These are phyloP conservation scores for Sphaerodactylus townsendi DNA, from an alignment of 2,113 vertebrate species.

Conservation along the genomic window DNA sequence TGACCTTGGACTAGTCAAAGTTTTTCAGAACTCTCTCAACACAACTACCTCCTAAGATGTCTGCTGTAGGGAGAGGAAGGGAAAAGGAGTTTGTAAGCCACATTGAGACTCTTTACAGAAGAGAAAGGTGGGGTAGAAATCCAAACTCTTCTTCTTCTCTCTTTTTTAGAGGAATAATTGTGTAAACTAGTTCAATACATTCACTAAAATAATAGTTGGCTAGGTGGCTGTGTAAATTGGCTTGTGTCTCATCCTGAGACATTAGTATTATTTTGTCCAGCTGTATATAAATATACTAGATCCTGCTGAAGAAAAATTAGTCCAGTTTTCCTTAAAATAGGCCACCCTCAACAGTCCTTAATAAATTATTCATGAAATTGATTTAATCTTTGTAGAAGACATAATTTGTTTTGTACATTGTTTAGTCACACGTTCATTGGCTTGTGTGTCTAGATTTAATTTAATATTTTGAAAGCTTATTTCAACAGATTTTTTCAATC, in stretches of 20 bases:
- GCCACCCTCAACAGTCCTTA: conserved; percentile 45
- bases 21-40: too few species aligned
- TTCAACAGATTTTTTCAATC: neutral
- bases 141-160: too few species aligned
- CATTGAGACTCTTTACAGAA: too few species aligned
- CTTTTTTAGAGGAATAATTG: neutral
- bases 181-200: neutral
- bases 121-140: too few species aligned
- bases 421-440: conserved; percentile 45
- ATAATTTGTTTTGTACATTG: conserved; percentile 58
- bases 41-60: too few species aligned
- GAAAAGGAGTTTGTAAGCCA: too few species aligned
- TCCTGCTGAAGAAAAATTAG: conserved; percentile 55
- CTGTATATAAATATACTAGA: conserved; percentile 9
- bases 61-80: too few species aligned
- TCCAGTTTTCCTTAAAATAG: conserved; percentile 60
- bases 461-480: conserved; percentile 42
- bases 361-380: conserved; percentile 73
- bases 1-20: too few species aligned
- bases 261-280: neutral
- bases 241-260: neutral
- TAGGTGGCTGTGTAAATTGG: neutral
- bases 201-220: neutral
- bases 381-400: conserved; percentile 63
- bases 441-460: conserved; percentile 19